A percentile compares a stretch with the other conserved stretches of the same genome.
These are phyloP conservation scores for Bursaphelenchus okinawaensis DNA, from an alignment of 2,888 invertebrate genomes.

Conservation along the genomic window DNA sequence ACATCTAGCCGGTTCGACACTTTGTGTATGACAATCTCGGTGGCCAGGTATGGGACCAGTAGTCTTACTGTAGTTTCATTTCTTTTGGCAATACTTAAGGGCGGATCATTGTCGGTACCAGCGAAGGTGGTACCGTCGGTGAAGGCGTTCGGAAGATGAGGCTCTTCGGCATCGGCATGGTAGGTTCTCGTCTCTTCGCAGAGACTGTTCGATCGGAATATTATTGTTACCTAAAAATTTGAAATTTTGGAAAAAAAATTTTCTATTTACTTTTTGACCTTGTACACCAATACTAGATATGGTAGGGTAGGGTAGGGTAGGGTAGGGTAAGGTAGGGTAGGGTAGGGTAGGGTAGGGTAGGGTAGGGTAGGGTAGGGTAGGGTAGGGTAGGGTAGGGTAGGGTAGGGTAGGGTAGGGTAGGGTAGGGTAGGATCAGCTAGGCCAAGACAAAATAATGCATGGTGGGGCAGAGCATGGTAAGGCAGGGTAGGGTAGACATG, in stretches of 20 bases:
- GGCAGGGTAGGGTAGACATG: too few species aligned
- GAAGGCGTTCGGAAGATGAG: not conserved
- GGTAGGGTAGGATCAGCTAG: too few species aligned
- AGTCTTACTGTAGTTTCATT: not conserved
- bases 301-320: too few species aligned
- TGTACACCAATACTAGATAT: not conserved
- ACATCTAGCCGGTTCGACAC: not conserved
- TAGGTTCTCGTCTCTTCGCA: not conserved
- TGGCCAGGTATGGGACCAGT: not conserved
- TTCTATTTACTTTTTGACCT: not conserved
- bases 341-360: too few species aligned
- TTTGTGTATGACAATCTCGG: not conserved
- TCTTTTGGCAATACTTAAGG: not conserved
- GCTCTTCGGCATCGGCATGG: not conserved
- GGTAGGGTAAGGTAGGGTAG: too few species aligned
- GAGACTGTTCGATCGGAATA: not conserved
- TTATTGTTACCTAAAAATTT: not conserved
- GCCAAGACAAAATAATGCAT: too few species aligned
- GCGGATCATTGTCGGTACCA: not conserved
- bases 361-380: too few species aligned
- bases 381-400: too few species aligned
- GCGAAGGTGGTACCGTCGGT: not conserved
- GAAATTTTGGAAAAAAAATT: not conserved
- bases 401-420: too few species aligned
- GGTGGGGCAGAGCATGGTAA: too few species aligned